These are phyloP conservation scores for Leptosomus discolor DNA, from an alignment of 2,113 vertebrate genomes.

Conservation along the genomic window DNA sequence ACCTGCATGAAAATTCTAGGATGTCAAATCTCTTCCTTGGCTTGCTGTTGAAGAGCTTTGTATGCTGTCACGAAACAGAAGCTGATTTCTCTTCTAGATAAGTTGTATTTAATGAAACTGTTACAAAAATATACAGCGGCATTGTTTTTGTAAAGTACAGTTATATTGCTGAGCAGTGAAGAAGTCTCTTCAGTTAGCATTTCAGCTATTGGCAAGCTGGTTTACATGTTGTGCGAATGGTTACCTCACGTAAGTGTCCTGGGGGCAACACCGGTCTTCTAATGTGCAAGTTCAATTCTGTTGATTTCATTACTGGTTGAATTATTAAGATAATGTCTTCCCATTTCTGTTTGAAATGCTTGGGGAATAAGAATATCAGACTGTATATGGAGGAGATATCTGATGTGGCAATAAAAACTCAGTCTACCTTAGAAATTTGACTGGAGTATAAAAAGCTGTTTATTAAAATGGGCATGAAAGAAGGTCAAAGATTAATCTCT, in stretches of 20 bases:
- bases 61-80: background rate
- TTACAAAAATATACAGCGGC: background rate
- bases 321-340: background rate
- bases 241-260: background rate
- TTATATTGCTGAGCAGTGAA: background rate
- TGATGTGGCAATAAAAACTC: background rate
- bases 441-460: background rate
- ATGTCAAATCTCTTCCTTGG: background rate
- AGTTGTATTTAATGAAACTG: background rate
- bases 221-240: background rate
- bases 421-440: background rate
- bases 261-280: background rate
- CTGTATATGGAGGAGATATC: background rate
- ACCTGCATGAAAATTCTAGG: background rate
- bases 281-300: background rate
- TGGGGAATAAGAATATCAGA: background rate
- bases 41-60: background rate
- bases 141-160: background rate
- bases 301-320: background rate
- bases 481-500: background rate
- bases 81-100: background rate
- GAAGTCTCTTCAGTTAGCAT: background rate
- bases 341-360: background rate
- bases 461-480: background rate
- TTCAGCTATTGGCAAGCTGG: background rate